Base-by-base conservation (phyloP, 2,113 vertebrate species). In the Centropus unirufus region DNA sequence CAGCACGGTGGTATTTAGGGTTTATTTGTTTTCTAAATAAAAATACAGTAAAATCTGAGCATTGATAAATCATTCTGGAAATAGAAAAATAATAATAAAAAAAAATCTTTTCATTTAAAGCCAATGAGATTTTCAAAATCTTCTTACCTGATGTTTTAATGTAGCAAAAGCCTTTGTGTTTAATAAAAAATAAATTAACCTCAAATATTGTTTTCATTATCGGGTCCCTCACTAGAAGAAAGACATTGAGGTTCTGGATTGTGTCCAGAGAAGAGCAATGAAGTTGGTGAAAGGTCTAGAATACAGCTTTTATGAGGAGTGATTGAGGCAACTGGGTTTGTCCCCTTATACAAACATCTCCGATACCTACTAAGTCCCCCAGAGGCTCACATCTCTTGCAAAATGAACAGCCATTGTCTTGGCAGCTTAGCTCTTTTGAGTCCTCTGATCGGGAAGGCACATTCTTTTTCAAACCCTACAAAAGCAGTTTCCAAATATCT, bases 1-100 rank as follows among this genome's bases (percentile, higher is more conserved):
- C 11, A 5, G 1, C 9, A 2, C 1, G 16, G 19, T n/a, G 8
- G 1, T 64, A 40, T n/a, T 74, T 82, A 12, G 16, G 3, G 17
- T 55, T 86, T 72, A 17, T 5, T 68, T 51, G 18, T 51, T 87
- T 80, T 64, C 24, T 59, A 73, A 83, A 63, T 21, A 79, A 96
- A 89, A 92, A 64, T 42, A 30, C 7, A 68, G 13, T 52, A 57
- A 70, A 87, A 87, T n/a, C 13, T 55, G 7, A 52, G 18, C 18
- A 52, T 2, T 64, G 42, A 64, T 6, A 70, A 69, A 87, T 36
- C 2, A 20, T 40, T 68, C 57, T 17, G 18, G 74, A 86, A 59
- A 72, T 6, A 54, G 39, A 8, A 15, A 61, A 88, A 47, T 27
- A 10, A 32, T 34, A 27, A 58, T 75, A 79, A 49, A 47, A 46